Percentiles rank a stretch among this genome's conserved stretches.
phyloP scores from a whole-genome alignment of 2,888 invertebrate genomes.

The Keiferia lycopersicella region DNA sequence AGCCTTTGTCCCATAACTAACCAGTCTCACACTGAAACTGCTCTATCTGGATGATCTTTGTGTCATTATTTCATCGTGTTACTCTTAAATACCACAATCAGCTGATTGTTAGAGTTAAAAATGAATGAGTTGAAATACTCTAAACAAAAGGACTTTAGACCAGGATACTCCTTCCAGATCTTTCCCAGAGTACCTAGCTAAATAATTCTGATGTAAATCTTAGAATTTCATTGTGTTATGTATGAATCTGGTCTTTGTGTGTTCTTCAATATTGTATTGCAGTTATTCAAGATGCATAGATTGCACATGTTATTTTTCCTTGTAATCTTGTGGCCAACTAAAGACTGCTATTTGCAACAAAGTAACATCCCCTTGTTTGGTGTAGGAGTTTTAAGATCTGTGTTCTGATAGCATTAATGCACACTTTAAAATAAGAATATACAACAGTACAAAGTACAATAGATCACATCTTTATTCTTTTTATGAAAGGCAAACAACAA shows the following conservation, averaged over 20 bases:
- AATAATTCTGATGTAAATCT: constrained; percentile 3
- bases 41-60: not conserved
- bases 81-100: not conserved
- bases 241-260: not conserved
- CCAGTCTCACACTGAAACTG: not conserved
- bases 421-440: too few species aligned
- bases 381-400: not conserved
- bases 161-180: not conserved
- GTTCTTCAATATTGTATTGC: not conserved
- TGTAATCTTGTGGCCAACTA: not conserved
- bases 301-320: constrained; percentile 9
- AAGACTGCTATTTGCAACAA: not conserved
- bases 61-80: not conserved
- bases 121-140: not conserved
- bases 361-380: not conserved
- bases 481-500: too few species aligned
- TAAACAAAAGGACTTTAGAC: not conserved
- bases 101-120: not conserved
- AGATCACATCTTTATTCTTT: too few species aligned
- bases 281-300: not conserved
- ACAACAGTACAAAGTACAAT: too few species aligned
- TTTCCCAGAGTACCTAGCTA: constrained; percentile 3
- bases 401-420: not conserved
- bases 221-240: not conserved
- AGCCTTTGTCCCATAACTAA: not conserved